phyloP scores from a whole-genome alignment of 1,140 invertebrate genomes.

The Odontomachus brunneus region DNA sequence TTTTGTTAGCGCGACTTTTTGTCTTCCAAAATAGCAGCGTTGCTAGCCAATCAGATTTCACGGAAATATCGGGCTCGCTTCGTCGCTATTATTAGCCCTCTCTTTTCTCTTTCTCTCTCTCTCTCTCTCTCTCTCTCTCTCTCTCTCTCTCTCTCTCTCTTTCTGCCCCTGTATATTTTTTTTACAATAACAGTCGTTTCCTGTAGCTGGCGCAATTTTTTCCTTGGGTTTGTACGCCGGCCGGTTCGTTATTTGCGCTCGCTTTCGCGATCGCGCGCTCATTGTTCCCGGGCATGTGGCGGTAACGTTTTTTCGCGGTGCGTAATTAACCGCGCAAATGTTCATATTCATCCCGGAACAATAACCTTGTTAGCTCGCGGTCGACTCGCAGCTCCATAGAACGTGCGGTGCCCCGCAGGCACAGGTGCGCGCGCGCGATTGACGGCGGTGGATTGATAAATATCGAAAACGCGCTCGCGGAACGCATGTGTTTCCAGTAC shows the following conservation, averaged over 20 bases:
- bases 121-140: slow-evolving; percentile 1
- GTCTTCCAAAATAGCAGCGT: no score
- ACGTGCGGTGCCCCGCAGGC: slow-evolving; percentile 39
- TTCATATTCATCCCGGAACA: slow-evolving; percentile 61
- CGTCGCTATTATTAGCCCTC: not conserved
- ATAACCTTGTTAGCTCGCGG: slow-evolving; percentile 56
- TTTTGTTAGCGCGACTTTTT: no score
- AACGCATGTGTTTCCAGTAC: no score
- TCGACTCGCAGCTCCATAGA: slow-evolving; percentile 47
- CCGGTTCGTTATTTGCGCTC: slow-evolving; percentile 50
- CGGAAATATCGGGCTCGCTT: not conserved
- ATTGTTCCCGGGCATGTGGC: slow-evolving; percentile 43
- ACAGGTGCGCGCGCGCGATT: not conserved
- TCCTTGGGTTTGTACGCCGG: not conserved
- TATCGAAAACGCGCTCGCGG: slow-evolving; percentile 2
- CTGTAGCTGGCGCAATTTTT: not conserved
- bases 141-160: not conserved
- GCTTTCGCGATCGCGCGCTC: slow-evolving; percentile 49
- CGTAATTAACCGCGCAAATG: slow-evolving; percentile 62
- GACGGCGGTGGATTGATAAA: slow-evolving; percentile 50
- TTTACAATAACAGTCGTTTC: slow-evolving; percentile 27
- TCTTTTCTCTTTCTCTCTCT: slow-evolving; percentile 1
- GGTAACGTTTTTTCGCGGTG: slow-evolving; percentile 48
- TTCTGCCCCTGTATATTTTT: not conserved
- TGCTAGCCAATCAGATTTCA: no score